Conservation (phyloP, 2,888 invertebrate genomes). For the Tipula lateralis region DNA sequence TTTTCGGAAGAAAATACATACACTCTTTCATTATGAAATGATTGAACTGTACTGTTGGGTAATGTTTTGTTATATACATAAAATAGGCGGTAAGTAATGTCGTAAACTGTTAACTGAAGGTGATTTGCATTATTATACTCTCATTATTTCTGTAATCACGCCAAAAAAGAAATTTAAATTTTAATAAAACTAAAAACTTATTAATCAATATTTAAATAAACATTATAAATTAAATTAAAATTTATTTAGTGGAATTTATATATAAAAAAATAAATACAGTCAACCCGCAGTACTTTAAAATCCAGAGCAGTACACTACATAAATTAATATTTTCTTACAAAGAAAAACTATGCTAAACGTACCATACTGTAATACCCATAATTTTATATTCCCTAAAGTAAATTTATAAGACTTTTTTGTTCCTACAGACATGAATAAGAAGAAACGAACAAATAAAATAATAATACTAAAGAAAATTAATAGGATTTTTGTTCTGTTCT, state of each 20-base stretch:
- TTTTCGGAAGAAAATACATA: too few species aligned
- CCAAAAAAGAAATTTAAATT: neutral
- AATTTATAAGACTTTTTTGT: neutral
- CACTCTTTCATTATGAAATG: too few species aligned
- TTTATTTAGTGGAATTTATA: neutral
- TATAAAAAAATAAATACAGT: neutral
- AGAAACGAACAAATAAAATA: neutral
- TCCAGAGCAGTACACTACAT: neutral
- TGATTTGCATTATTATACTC: too few species aligned
- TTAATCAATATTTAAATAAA: neutral
- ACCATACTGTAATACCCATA: neutral
- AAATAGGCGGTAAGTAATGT: too few species aligned
- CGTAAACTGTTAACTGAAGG: too few species aligned
- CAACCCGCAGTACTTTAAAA: neutral
- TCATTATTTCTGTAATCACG: neutral
- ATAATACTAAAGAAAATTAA: neutral
- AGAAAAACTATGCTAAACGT: neutral
- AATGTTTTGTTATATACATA: too few species aligned
- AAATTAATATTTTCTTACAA: neutral
- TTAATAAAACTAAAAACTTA: neutral
- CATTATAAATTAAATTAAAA: neutral
- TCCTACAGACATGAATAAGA: neutral
- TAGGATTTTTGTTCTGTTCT: conserved; percentile 7
- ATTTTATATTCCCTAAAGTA: neutral
- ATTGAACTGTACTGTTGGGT: too few species aligned